Base-by-base conservation (phyloP, 1,140 invertebrate genomes). In the Rhizoglyphus robini region DNA sequence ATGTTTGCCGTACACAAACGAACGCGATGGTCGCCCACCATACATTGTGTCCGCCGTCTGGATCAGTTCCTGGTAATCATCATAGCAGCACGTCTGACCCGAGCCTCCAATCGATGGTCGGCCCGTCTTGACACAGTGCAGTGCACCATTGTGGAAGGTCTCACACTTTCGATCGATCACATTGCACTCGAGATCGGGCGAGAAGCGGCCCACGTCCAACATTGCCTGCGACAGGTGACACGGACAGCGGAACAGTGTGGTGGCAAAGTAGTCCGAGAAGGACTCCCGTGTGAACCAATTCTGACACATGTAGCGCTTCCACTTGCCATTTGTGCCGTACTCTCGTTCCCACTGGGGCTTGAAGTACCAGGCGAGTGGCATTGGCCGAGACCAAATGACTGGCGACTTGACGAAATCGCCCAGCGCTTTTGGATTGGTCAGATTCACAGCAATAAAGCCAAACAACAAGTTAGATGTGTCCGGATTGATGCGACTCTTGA, bases 21-120 rank as follows among this genome's bases (percentile, higher is more conserved):
- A 87, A 61, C 90, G 80, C 49, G 85, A 83, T 0, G 93, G 92
- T 63, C 86, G 83, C 0, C 91, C 95, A 2, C 93, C 93, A 84
- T 90, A 93, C 79, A 88, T 86, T 70, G 93, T 90, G 76, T 97
- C 94, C 65, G 92, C 91, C 0, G 91, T 89, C 73, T 95, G 79
- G 85, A 95, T 90, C 3, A 97, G 79, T 75, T 84, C 90, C 2
- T 85, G 83, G 70, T 92, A 87, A 72, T 86, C 87, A 73, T 95
- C 90, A 72, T 97, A 98, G 71, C 94, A 98, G 71, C 94, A 97
- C 72, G 96, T 91, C 73, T 97, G 94, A 63, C 93, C 93, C 1
- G 90, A 86, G 51, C 92, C 93, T 71, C 90, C 87, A 51, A 83
- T 74, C 91, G 88, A 89, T 51, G 94, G 90, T 47, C 87, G 82